Conservation (phyloP, 2,797 vertebrate species). For the Urosaurus nigricauda region DNA sequence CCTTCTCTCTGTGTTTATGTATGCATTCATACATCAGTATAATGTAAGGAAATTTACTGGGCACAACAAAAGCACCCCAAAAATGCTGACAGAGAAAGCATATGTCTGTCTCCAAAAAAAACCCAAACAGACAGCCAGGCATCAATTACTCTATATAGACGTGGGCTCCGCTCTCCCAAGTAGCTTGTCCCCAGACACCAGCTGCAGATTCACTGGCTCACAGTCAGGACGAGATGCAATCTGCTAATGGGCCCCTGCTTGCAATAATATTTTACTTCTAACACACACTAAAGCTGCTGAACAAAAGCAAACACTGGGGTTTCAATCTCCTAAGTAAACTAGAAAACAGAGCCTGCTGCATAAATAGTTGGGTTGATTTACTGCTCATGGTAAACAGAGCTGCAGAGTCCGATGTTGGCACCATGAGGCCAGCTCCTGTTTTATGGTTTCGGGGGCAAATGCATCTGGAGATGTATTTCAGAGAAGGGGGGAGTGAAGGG, state of each 20-base stretch:
- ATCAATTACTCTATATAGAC: slow-evolving; percentile 32
- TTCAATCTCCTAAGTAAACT: slow-evolving; percentile 75
- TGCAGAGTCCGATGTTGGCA: slow-evolving; percentile 54
- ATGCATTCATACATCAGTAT: no score
- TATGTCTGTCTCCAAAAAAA: neutral
- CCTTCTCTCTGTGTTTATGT: no score
- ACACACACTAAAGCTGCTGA: slow-evolving; percentile 70
- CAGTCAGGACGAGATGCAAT: slow-evolving; percentile 64
- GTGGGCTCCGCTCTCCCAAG: slow-evolving; percentile 47
- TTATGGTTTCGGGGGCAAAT: slow-evolving; percentile 17
- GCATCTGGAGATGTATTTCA: slow-evolving; percentile 26
- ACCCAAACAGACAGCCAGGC: slow-evolving; percentile 12
- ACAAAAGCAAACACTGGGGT: slow-evolving; percentile 72
- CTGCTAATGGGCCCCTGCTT: slow-evolving; percentile 69
- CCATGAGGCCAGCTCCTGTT: slow-evolving; percentile 34
- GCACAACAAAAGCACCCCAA: slow-evolving; percentile 37
- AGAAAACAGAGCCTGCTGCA: slow-evolving; percentile 56
- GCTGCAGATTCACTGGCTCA: slow-evolving; percentile 26
- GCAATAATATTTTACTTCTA: slow-evolving; percentile 72
- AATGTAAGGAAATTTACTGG: slow-evolving; percentile 16
- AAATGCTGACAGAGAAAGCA: neutral
- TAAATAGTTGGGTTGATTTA: slow-evolving; percentile 67
- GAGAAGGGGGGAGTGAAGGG: neutral
- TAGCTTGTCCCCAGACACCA: slow-evolving; percentile 7
- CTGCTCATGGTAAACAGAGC: slow-evolving; percentile 37